A percentile compares a stretch with the other conserved stretches of the same genome.
These are phyloP conservation scores for Malthinus flaveolus DNA, from an alignment of 2,888 invertebrate genomes.

Conservation along the genomic window DNA sequence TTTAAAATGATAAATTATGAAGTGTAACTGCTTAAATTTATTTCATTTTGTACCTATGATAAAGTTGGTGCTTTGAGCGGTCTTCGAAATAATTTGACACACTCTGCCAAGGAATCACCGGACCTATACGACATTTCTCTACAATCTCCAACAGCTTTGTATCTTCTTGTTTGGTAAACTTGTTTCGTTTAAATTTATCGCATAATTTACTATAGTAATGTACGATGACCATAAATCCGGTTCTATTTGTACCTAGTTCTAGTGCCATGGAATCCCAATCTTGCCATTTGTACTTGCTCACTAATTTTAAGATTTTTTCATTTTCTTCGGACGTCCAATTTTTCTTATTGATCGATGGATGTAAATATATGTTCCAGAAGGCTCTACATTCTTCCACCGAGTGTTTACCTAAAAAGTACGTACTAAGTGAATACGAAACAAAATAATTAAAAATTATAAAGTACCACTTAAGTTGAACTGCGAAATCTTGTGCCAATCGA, in stretches of 20 bases:
- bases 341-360: constrained; percentile 67
- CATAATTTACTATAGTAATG: constrained; percentile 62
- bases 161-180: constrained; percentile 74
- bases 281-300: constrained; percentile 55
- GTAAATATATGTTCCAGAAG: constrained; percentile 72
- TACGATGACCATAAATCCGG: constrained; percentile 71
- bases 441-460: constrained; percentile 35
- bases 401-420: constrained; percentile 56
- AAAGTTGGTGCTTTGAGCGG: constrained; percentile 67
- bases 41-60: constrained; percentile 51
- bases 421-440: too few species aligned
- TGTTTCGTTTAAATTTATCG: constrained; percentile 44
- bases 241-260: constrained; percentile 61
- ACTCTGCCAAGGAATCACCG: constrained; percentile 74
- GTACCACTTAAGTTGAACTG: constrained; percentile 39
- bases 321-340: constrained; percentile 61
- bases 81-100: constrained; percentile 66
- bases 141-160: constrained; percentile 64
- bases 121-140: constrained; percentile 64
- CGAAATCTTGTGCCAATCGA: constrained; percentile 63
- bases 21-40: too few species aligned
- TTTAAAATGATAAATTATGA: too few species aligned
- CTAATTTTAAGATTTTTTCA: constrained; percentile 50
- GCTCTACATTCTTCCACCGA: constrained; percentile 66
- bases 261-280: constrained; percentile 70